Conservation (phyloP, 92 coral and sea anemone species). For the Ricordea florida region DNA sequence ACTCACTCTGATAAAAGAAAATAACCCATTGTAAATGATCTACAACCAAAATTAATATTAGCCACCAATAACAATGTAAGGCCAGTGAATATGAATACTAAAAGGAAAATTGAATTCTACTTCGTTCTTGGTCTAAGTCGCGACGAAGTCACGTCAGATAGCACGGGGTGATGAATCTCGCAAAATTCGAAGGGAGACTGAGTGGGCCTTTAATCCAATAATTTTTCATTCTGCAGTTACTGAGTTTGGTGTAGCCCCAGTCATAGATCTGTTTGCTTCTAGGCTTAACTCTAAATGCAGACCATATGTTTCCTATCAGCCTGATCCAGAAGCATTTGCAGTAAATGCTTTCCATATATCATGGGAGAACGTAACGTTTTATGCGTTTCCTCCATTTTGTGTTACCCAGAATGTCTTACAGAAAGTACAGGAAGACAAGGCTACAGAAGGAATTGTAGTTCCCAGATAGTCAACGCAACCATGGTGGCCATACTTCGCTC, state of each 20-base stretch:
- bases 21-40: too few species aligned
- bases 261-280: not conserved
- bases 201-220: not conserved
- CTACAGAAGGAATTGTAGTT: constrained; percentile 31
- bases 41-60: too few species aligned
- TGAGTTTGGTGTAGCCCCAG: not conserved
- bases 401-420: constrained; percentile 4
- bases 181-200: not conserved
- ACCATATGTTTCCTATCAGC: constrained; percentile 38
- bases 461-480: constrained; percentile 50
- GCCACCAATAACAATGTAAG: too few species aligned
- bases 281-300: constrained; percentile 2
- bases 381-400: constrained; percentile 42
- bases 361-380: constrained; percentile 13
- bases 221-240: not conserved
- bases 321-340: constrained; percentile 51
- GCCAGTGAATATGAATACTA: too few species aligned
- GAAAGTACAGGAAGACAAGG: not conserved
- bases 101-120: too few species aligned
- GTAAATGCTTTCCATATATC: constrained; percentile 34
- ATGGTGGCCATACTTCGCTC: constrained; percentile 39
- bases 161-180: too few species aligned
- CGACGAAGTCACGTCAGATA: too few species aligned
- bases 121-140: too few species aligned
- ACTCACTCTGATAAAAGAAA: too few species aligned